Base-by-base conservation (phyloP, 92 coral and sea anemone species). In the Parazoanthus swiftii region DNA sequence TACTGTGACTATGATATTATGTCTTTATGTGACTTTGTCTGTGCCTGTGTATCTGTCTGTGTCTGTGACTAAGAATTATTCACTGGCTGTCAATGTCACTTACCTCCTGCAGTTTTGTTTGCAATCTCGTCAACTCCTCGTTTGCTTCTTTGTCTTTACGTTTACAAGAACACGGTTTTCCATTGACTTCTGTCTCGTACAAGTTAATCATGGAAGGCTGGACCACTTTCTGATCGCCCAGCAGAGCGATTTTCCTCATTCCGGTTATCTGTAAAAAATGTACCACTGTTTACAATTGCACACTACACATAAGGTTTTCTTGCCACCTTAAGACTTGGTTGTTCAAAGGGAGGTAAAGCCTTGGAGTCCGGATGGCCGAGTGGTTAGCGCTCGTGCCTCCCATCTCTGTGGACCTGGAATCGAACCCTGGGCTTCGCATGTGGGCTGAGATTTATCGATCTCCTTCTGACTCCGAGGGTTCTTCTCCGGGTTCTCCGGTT, bases 201-300 rank as follows among this genome's bases (percentile, higher is more conserved):
- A 81, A 66, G 14, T 66, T n/a, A 37, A 81, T 81, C 76, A 81
- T 66, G 3, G 86, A 81, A 21, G 86, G 86, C 75, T 39, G 86
- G 46, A 42, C 54, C 7, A 58, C 18, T 16, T 65, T 81, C 29
- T 81, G 86, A 25, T 81, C 86, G 25, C 56, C 86, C 74, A 42
- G 36, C 74, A 68, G 36, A 58, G 50, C 29, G 9, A 4, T 81
- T 3, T 65, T 65, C 75, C 71, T 56, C 48, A 81, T 29, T 25
- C 86, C 86, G 35, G 86, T 81, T 81, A 81, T 81, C 86, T 81
- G 86, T 43, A 14, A 7, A 37, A 65, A 37, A 65, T 23, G 15
- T 59, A 63, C 2, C 0, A 4, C 42, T 23, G 23, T 36, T 8
- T 23, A 15, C 36, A 6, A 38, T 81, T 16, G 15, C 15, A 33